phyloP scores from a whole-genome alignment of 2,888 invertebrate species.

The Aplocera efformata region DNA sequence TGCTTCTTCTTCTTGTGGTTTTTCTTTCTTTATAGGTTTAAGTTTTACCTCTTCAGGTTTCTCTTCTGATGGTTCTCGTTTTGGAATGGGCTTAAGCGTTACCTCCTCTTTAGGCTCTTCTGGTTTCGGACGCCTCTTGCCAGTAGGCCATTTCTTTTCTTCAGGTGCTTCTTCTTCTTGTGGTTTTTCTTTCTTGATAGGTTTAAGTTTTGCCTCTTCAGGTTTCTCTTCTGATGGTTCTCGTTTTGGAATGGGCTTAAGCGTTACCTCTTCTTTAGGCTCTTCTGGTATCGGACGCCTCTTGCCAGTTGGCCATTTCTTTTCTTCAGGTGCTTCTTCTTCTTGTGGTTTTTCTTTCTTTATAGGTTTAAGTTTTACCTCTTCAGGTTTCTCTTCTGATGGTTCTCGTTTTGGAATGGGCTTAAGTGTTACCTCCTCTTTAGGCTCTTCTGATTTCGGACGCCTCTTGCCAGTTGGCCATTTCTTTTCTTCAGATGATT shows the following conservation, averaged over 20 bases:
- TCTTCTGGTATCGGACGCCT: slow-evolving; percentile 52
- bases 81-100: slow-evolving; percentile 41
- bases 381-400: slow-evolving; percentile 54
- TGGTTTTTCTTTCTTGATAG: slow-evolving; percentile 35
- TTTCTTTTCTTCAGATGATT: slow-evolving; percentile 15
- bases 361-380: slow-evolving; percentile 46
- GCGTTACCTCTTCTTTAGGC: slow-evolving; percentile 62
- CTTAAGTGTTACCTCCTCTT: too few relatives aligned
- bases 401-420: slow-evolving; percentile 20
- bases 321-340: slow-evolving; percentile 40
- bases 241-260: slow-evolving; percentile 59
- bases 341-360: slow-evolving; percentile 34
- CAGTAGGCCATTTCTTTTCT: slow-evolving; percentile 44
- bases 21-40: slow-evolving; percentile 45
- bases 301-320: slow-evolving; percentile 45
- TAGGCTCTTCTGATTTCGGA: too few relatives aligned
- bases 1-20: slow-evolving; percentile 35
- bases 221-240: slow-evolving; percentile 28
- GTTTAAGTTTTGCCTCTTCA: slow-evolving; percentile 54
- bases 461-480: slow-evolving; percentile 19
- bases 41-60: slow-evolving; percentile 61
- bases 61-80: slow-evolving; percentile 39
- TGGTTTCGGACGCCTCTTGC: slow-evolving; percentile 39
- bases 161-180: slow-evolving; percentile 50
- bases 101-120: slow-evolving; percentile 33